phyloP scores from a whole-genome alignment of 2,888 invertebrate species.

The Plebejus anna region DNA sequence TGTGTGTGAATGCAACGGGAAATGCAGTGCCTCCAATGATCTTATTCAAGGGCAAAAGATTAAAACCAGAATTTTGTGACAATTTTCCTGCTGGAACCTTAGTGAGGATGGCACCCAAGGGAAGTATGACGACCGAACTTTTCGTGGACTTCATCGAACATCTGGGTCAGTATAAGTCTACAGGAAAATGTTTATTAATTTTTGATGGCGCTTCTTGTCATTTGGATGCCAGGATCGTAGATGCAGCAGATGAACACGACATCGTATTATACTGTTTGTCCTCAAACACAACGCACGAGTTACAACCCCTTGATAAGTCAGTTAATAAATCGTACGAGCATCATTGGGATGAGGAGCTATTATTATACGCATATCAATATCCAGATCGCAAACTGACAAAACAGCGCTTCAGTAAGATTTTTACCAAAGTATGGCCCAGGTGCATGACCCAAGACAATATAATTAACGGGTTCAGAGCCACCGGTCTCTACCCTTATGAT shows the following conservation, averaged over 20 bases:
- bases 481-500: slow-evolving; percentile 35
- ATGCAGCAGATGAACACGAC: slow-evolving; percentile 36
- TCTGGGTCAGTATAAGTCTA: slow-evolving; percentile 36
- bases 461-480: slow-evolving; percentile 35
- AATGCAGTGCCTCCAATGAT: slow-evolving; percentile 35
- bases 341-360: slow-evolving; percentile 37
- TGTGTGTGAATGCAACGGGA: slow-evolving; percentile 36
- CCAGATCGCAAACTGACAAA: slow-evolving; percentile 34
- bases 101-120: slow-evolving; percentile 36
- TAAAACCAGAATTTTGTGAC: slow-evolving; percentile 36
- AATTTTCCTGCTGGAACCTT: slow-evolving; percentile 34
- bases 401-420: slow-evolving; percentile 36
- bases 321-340: slow-evolving; percentile 39
- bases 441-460: slow-evolving; percentile 35
- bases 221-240: slow-evolving; percentile 37
- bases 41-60: slow-evolving; percentile 37
- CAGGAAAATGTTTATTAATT: slow-evolving; percentile 37
- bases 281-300: slow-evolving; percentile 38
- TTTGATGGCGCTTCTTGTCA: slow-evolving; percentile 38
- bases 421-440: slow-evolving; percentile 35
- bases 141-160: slow-evolving; percentile 39
- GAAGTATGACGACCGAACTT: slow-evolving; percentile 37
- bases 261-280: slow-evolving; percentile 39
- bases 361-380: slow-evolving; percentile 35
- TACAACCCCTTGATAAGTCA: slow-evolving; percentile 40